phyloP scores from a whole-genome alignment of 2,888 invertebrate species.

The Tenthredo scrophulariae region DNA sequence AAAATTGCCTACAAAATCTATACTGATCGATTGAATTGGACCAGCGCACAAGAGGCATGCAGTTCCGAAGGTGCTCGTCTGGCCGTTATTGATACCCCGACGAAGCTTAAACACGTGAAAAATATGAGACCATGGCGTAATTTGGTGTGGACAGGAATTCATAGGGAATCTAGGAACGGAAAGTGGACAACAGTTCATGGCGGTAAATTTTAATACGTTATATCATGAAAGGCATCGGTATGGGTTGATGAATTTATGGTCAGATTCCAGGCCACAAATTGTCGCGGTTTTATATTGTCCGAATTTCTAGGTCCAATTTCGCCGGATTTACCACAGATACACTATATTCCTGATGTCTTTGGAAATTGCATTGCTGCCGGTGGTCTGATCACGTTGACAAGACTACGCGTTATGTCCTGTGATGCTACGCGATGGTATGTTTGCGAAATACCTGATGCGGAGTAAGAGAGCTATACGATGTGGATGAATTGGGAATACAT shows the following conservation, averaged over 20 bases:
- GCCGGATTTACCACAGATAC: not conserved
- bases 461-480: not conserved
- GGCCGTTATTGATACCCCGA: not conserved
- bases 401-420: not conserved
- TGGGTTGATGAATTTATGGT: not conserved
- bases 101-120: not conserved
- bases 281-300: not conserved
- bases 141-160: slow-evolving; percentile 4
- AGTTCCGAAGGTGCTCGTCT: not conserved
- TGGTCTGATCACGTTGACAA: not conserved
- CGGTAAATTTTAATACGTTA: not conserved
- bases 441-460: not conserved
- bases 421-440: not conserved
- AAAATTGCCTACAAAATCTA: slow-evolving; percentile 8
- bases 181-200: not conserved
- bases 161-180: not conserved
- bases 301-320: not conserved
- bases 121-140: slow-evolving; percentile 1
- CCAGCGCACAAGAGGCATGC: not conserved
- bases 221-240: not conserved
- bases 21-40: not conserved
- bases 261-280: not conserved
- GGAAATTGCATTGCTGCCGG: slow-evolving; percentile 1
- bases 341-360: not conserved
- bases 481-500: not conserved